Evolutionary conservation across 2,113 vertebrate genomes (phyloP), one percentile per base, ranked within the genome.

Genomic region (Syngnathoides biaculeatus): DNA sequence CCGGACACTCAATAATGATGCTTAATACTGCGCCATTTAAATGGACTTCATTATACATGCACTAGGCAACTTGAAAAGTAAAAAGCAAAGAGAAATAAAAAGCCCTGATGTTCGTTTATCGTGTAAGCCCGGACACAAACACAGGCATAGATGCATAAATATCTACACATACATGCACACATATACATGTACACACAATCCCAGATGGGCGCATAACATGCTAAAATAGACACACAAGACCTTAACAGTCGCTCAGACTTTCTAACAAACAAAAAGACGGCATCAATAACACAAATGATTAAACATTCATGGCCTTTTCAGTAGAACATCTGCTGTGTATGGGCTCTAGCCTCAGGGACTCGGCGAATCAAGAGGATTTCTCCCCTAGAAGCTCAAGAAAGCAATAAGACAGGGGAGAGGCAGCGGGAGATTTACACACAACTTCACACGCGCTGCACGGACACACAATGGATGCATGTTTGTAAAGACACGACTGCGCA

Each of bases 211-310:
- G 61, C 65, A 69, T 67, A 79, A 79, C 69, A 56, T 55, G 69
- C 75, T 81, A 69, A 79, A 79, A 86, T 75, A 79, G 69, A 76
- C 80, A 80, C 69, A 69, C 70, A 66, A 76, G 81, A 82, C 71
- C 72, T 59, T 52, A 69, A 79, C 81, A 72, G 83, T 87, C 73
- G 70, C 84, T 86, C 83, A 81, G 69, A 86, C 81, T 84, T 22
- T 89, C 85, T 86, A 83, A 87, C 83, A 89, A 89, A 79, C 87
- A 88, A 89, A 92, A 88, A 84, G 69, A 83, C 83, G 76, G 92
- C 93, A 93, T 93, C 93, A 93, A 93, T 94, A 94, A 93, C 91
- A 92, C 90, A 91, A 91, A 93, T 92, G 89, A 94, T 91, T 92
- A 94, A 93, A 93, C 91, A 93, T 93, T 93, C 90, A 94, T 90